Conservation (phyloP, 2,888 invertebrate species). For the Caenorhabditis macrosperma region DNA sequence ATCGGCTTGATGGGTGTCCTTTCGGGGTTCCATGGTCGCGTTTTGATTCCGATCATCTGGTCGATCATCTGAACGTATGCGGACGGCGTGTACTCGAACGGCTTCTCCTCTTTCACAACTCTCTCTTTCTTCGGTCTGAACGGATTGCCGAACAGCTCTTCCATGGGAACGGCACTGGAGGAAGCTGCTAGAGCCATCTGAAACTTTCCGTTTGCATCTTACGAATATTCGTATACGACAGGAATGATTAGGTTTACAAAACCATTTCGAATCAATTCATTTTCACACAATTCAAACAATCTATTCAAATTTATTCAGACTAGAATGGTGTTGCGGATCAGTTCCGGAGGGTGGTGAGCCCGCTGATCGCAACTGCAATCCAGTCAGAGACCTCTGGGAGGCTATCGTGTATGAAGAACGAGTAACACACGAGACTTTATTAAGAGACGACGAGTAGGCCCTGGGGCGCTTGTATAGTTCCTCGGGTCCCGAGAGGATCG, state of each 20-base stretch:
- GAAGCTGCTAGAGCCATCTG: conserved; percentile 56
- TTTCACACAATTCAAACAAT: conserved; percentile 7
- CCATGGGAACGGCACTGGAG: conserved; percentile 60
- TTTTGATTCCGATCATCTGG: conserved; percentile 74
- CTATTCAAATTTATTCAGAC: conserved; percentile 22
- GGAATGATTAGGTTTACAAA: neutral
- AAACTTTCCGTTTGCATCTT: too few species aligned
- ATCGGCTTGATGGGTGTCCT: conserved; percentile 67
- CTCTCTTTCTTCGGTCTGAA: conserved; percentile 62
- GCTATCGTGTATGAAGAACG: too few species aligned
- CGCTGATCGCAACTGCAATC: too few species aligned
- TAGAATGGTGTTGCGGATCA: neutral
- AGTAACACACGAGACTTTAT: too few species aligned
- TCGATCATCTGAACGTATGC: conserved; percentile 75
- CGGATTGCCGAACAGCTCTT: conserved; percentile 72
- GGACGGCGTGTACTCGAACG: conserved; percentile 76
- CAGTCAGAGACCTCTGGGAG: too few species aligned
- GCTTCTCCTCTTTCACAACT: conserved; percentile 39
- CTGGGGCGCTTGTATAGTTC: too few species aligned
- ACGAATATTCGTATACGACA: too few species aligned
- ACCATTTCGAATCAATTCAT: neutral
- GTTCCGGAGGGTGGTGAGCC: too few species aligned
- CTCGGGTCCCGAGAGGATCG: too few species aligned
- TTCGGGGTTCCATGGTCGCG: conserved; percentile 74
- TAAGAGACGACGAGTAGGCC: too few species aligned